Percentiles rank a stretch among this genome's conserved stretches.
These are phyloP conservation scores for Disparrhopalites patrizii DNA, from an alignment of 2,888 invertebrate species.

Conservation along the genomic window DNA sequence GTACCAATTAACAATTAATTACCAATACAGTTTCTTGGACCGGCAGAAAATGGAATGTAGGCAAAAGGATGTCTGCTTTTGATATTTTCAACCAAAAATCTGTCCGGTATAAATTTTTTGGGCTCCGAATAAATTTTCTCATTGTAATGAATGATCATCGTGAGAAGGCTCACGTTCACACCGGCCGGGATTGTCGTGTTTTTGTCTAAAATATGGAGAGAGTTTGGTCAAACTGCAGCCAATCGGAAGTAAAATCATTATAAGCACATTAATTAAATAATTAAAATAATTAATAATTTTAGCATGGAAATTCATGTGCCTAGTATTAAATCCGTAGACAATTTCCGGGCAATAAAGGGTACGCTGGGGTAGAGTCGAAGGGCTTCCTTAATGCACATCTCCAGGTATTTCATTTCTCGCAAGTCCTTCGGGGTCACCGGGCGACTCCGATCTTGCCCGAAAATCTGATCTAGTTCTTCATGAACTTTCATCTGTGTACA, in stretches of 20 bases:
- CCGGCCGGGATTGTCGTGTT: background rate
- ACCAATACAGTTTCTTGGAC: background rate
- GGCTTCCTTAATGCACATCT: conserved; percentile 52
- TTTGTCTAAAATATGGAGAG: too few relatives aligned
- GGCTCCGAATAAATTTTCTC: background rate
- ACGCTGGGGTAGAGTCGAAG: conserved; percentile 52
- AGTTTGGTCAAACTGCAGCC: too few relatives aligned
- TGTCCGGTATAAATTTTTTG: background rate
- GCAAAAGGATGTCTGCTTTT: background rate
- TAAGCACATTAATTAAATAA: background rate
- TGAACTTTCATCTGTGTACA: conserved; percentile 52
- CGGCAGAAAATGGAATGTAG: background rate
- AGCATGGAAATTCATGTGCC: conserved; percentile 32
- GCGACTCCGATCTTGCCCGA: conserved; percentile 28
- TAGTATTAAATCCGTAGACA: conserved; percentile 49
- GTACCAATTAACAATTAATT: background rate
- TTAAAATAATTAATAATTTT: background rate
- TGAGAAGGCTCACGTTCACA: background rate
- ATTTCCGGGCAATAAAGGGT: conserved; percentile 50
- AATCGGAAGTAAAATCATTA: too few relatives aligned
- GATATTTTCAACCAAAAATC: background rate
- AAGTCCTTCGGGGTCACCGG: conserved; percentile 51
- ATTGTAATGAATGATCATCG: background rate
- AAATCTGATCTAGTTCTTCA: conserved; percentile 54
- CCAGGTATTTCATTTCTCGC: conserved; percentile 51